Percentiles rank a stretch among this genome's conserved stretches.
Conservation (phyloP, 1,140 invertebrate species). For the Brachionus calyciflorus region DNA sequence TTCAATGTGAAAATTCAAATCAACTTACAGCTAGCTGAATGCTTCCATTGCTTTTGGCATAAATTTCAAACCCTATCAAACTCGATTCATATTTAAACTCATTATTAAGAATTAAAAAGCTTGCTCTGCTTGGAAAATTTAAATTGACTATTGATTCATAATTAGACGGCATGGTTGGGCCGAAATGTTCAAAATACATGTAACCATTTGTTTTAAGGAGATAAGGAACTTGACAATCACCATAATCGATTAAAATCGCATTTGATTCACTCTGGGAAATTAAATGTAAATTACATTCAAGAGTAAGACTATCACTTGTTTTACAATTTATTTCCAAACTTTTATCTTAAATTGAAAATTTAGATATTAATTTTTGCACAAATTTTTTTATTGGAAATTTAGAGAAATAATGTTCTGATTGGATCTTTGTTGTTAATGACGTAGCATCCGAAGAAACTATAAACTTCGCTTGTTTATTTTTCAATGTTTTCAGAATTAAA, state of each 20-base stretch:
- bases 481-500: too few species aligned
- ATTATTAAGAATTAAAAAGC: background rate
- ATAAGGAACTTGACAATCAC: background rate
- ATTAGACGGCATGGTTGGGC: background rate
- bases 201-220: background rate
- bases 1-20: background rate
- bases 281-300: constrained; percentile 10
- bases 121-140: too few species aligned
- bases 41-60: background rate
- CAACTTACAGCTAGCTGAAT: background rate
- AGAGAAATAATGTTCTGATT: too few species aligned
- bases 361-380: too few species aligned
- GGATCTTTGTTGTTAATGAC: too few species aligned
- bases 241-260: background rate
- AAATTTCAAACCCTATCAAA: background rate
- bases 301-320: background rate
- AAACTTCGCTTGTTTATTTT: too few species aligned
- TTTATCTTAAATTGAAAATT: too few species aligned
- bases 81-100: background rate
- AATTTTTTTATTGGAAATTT: too few species aligned
- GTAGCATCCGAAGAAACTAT: too few species aligned
- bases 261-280: background rate
- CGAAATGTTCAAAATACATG: background rate
- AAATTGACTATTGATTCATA: too few species aligned
- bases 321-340: background rate